These are phyloP conservation scores for Novumbra hubbsi DNA, from an alignment of 2,797 vertebrate species.

Conservation along the genomic window DNA sequence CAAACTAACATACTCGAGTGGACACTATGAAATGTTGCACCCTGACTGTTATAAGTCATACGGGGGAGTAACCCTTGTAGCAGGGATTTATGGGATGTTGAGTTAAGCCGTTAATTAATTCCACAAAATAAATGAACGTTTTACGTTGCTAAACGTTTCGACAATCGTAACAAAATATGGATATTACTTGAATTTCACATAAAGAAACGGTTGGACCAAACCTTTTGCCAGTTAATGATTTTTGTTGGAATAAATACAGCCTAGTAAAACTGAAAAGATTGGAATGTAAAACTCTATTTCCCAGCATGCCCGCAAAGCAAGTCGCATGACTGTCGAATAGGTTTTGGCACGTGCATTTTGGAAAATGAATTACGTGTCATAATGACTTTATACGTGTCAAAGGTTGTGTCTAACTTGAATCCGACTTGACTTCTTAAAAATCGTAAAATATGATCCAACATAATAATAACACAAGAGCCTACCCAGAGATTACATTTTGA, in stretches of 20 bases:
- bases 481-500: too few species aligned
- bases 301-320: slow-evolving; percentile 45
- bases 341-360: slow-evolving; percentile 36
- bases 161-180: too few species aligned
- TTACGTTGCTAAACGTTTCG: too few species aligned
- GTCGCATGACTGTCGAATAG: slow-evolving; percentile 63
- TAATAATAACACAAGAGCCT: too few species aligned
- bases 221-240: too few species aligned
- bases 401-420: too few species aligned
- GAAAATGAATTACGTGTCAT: slow-evolving; percentile 6
- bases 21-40: slow-evolving; percentile 19
- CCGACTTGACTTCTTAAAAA: too few species aligned
- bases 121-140: too few species aligned
- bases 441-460: too few species aligned
- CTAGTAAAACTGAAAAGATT: neutral
- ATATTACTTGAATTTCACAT: too few species aligned
- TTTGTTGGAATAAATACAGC: too few species aligned
- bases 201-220: too few species aligned
- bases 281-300: slow-evolving; percentile 47
- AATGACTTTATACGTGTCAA: neutral
- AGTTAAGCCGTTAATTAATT: slow-evolving; percentile 41
- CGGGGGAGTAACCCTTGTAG: slow-evolving; percentile 15
- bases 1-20: slow-evolving; percentile 12
- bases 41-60: slow-evolving; percentile 57
- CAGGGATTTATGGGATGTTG: slow-evolving; percentile 54